Percentiles rank a stretch among this genome's conserved stretches.
Conservation (phyloP, 2,797 vertebrate species). For the Momotus momota region DNA sequence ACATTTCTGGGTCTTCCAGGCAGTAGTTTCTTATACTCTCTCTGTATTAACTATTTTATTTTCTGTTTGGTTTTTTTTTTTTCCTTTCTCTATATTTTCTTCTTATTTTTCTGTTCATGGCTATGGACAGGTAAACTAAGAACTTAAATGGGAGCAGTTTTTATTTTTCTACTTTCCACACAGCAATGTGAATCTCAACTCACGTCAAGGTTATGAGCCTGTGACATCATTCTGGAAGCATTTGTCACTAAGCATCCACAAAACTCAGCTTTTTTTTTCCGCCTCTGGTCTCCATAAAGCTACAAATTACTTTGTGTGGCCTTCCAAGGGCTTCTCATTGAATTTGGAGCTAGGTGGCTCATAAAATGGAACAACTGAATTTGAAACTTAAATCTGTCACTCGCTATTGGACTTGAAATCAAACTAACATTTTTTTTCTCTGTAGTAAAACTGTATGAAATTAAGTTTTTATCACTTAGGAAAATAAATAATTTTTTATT, state of each 20-base stretch:
- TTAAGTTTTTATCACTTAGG: neutral
- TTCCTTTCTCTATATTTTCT: too few species aligned
- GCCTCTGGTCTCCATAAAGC: conserved; percentile 29
- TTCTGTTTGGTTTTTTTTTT: too few species aligned
- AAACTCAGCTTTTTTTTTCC: conserved; percentile 22
- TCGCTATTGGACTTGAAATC: neutral
- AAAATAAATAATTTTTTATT: neutral
- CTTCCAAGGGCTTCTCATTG: conserved; percentile 33
- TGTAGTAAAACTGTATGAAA: neutral
- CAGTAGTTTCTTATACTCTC: neutral
- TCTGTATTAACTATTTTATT: neutral
- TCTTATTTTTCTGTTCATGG: neutral
- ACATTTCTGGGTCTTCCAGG: neutral
- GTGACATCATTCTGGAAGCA: neutral
- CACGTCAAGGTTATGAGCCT: neutral
- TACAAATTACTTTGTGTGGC: neutral
- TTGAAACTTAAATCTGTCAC: neutral
- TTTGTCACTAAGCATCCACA: neutral
- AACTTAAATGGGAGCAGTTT: neutral
- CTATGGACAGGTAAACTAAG: neutral
- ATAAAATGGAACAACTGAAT: conserved; percentile 26
- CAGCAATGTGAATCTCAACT: neutral
- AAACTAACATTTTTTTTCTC: neutral
- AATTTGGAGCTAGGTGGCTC: neutral
- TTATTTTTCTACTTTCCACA: neutral